Base-by-base conservation (phyloP, 2,797 vertebrate species). In the Fistularia commersonii region DNA sequence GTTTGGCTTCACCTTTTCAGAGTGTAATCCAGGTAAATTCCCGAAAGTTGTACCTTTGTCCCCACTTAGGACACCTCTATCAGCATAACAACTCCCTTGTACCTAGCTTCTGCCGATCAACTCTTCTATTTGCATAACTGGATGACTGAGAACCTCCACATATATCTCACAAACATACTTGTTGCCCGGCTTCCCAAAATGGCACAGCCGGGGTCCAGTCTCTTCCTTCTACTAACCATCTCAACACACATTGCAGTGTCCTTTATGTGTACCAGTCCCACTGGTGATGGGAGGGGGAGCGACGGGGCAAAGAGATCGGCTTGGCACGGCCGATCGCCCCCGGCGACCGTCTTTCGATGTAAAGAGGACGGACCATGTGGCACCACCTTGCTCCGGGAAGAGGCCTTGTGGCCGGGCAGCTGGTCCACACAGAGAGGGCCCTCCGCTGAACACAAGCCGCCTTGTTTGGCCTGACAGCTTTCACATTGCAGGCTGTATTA, bases 301-400 rank as follows among this genome's bases (percentile, higher is more conserved):
- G 36, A 52, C 49, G 31, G 41, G 57, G 54, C 15, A 45, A 77
- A 80, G 75, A 86, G 87, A 83, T 76, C 79, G 82, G 52, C 43
- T 77, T 66, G 72, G 61, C 65, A 81, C 47, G 74, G 78, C 77
- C 70, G 78, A 61, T 55, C 40, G 61, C 74, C 37, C 66, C 32
- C 11, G 13, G 48, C 56, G 57, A 45, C n/a, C n/a, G n/a, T n/a
- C n/a, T n/a, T n/a, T n/a, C n/a, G n/a, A n/a, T n/a, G n/a, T 36
- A 34, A 57, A 31, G 48, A 61, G 49, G 38, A 32, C 42, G 61
- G 45, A 58, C 51, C 70, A 63, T 61, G 71, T 72, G 76, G 69
- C 1, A 6, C 55, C 51, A 41, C 44, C 50, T 50, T 23, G 61
- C 51, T 61, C 54, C 60, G 51, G 58, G 54, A 70, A 65, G 58